Conservation (phyloP, 92 coral and sea anemone species). For the Palythoa grandiflora region DNA sequence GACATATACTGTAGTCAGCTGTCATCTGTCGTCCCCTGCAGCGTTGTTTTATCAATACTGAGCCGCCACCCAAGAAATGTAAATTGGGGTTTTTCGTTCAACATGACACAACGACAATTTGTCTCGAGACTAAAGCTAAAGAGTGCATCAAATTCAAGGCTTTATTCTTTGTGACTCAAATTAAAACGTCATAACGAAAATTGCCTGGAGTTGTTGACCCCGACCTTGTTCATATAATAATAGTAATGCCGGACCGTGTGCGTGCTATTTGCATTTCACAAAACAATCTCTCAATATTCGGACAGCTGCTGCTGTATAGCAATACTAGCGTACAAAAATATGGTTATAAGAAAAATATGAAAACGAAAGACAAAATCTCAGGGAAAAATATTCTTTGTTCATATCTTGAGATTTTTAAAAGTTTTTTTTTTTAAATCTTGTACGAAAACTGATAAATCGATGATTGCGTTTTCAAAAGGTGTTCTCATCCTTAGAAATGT, state of each 20-base stretch:
- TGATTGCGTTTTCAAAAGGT: too few relatives aligned
- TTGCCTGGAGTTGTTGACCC: constrained; percentile 22
- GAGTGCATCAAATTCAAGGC: neutral
- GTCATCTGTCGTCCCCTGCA: constrained; percentile 13
- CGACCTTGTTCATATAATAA: neutral
- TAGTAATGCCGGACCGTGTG: neutral
- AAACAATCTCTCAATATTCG: neutral
- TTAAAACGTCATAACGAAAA: constrained; percentile 6
- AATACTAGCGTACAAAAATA: neutral
- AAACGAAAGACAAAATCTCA: neutral
- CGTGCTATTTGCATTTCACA: neutral
- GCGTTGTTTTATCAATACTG: too few relatives aligned
- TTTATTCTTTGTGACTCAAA: neutral
- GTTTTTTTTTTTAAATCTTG: too few relatives aligned
- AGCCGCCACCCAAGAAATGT: neutral
- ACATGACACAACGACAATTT: neutral
- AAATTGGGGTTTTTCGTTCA: neutral
- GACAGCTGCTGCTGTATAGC: neutral
- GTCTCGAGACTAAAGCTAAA: neutral
- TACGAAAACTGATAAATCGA: too few relatives aligned
- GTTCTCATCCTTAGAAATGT: too few relatives aligned
- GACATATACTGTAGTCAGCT: neutral
- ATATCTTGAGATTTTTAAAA: too few relatives aligned
- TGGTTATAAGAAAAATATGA: neutral
- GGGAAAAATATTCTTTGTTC: neutral